Evolutionary conservation across 2,888 invertebrate genomes (phyloP).

Genomic region (Pseudococcus jackbeardsleyi): DNA sequence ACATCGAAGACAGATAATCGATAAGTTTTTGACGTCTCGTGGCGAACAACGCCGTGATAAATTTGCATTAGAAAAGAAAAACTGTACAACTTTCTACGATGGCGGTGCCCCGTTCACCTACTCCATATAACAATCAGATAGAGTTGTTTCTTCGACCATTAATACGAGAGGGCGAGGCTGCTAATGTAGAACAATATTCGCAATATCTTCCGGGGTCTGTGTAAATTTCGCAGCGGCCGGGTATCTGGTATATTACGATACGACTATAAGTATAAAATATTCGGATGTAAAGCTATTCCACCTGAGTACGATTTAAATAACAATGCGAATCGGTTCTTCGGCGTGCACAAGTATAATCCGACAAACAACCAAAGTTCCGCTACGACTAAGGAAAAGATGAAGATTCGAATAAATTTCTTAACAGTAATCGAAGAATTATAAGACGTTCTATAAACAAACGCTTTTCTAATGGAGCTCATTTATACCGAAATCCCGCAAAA

Average conservation of each 20-base stretch:
- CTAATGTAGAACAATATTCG: slow-evolving; percentile 29
- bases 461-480: slow-evolving; percentile 9
- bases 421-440: slow-evolving; percentile 16
- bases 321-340: slow-evolving; percentile 28
- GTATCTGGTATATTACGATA: not conserved
- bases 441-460: slow-evolving; percentile 7
- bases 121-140: slow-evolving; percentile 8
- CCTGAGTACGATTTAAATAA: slow-evolving; percentile 41
- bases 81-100: not conserved
- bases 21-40: slow-evolving; percentile 25
- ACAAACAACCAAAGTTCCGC: slow-evolving; percentile 41
- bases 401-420: slow-evolving; percentile 40
- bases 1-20: slow-evolving; percentile 24
- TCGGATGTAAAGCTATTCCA: slow-evolving; percentile 15
- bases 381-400: slow-evolving; percentile 17
- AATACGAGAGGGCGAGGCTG: not conserved
- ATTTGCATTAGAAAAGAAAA: slow-evolving; percentile 35
- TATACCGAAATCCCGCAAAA: not conserved
- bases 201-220: slow-evolving; percentile 16
- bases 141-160: slow-evolving; percentile 33
- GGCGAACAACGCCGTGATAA: slow-evolving; percentile 5
- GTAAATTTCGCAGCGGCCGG: not conserved
- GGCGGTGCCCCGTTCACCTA: not conserved
- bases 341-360: slow-evolving; percentile 9
- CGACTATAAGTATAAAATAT: not conserved